Conservation (phyloP, 2,113 vertebrate species). For the Xenotilapia longispinis region DNA sequence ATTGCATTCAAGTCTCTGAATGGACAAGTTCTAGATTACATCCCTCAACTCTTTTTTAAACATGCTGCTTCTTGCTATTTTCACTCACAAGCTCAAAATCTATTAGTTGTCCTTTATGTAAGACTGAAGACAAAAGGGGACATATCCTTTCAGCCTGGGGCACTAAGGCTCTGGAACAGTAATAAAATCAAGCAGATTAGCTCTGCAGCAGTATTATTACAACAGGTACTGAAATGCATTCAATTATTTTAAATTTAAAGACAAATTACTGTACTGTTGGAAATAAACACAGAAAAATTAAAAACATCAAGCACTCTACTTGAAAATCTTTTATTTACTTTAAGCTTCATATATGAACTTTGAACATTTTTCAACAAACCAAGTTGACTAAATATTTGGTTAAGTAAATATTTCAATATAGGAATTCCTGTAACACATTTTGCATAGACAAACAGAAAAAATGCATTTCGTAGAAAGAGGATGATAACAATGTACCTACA, state of each 20-base stretch:
- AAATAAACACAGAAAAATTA: fast-evolving
- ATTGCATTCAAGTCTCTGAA: background rate
- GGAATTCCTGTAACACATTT: background rate
- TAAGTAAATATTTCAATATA: background rate
- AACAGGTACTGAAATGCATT: fast-evolving
- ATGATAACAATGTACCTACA: fast-evolving
- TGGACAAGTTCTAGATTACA: background rate
- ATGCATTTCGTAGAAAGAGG: background rate
- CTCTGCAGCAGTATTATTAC: too few relatives aligned
- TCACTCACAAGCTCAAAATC: background rate
- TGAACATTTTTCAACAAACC: background rate
- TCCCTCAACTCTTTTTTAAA: background rate
- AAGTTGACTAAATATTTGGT: fast-evolving
- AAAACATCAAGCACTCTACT: background rate
- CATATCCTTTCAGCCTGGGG: background rate
- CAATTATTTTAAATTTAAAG: fast-evolving
- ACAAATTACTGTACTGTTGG: background rate
- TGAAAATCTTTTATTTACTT: fast-evolving
- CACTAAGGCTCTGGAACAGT: too few relatives aligned
- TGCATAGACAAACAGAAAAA: fast-evolving
- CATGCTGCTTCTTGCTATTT: background rate
- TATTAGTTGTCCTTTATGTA: background rate
- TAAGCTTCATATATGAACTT: fast-evolving
- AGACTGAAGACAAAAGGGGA: background rate
- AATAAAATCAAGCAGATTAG: too few relatives aligned